Conservation (phyloP, 2,888 invertebrate species). For the Habrosyne pyritoides region DNA sequence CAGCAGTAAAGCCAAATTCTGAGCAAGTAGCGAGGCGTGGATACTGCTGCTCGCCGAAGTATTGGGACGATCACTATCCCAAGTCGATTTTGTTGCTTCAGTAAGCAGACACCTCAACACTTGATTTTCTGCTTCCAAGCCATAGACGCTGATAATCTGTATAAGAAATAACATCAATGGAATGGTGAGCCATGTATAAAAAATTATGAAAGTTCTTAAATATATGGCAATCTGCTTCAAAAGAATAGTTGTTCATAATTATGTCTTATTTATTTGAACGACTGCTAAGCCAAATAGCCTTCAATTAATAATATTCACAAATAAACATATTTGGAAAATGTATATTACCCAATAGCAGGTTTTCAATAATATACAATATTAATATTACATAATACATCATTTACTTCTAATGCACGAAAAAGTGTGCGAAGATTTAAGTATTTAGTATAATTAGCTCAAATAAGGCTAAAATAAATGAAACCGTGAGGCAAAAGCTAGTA, state of each 20-base stretch:
- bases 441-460: too few relatives aligned
- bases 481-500: too few relatives aligned
- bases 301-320: not conserved
- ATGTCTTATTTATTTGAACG: too few relatives aligned
- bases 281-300: too few relatives aligned
- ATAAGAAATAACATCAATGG: constrained; percentile 43
- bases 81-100: constrained; percentile 90
- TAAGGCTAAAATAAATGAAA: too few relatives aligned
- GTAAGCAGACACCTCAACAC: constrained; percentile 96
- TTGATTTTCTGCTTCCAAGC: constrained; percentile 98
- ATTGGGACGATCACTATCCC: constrained; percentile 84
- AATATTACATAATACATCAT: not conserved
- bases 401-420: too few relatives aligned
- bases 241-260: too few relatives aligned
- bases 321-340: not conserved
- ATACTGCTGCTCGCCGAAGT: constrained; percentile 89
- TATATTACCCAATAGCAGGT: too few relatives aligned
- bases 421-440: too few relatives aligned
- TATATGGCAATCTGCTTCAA: too few relatives aligned
- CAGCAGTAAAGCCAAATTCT: constrained; percentile 87
- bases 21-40: constrained; percentile 85
- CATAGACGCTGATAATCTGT: constrained; percentile 95
- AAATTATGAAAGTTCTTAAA: too few relatives aligned
- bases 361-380: not conserved
- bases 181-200: not conserved